Conservation (phyloP, 1,140 invertebrate genomes). For the Lerema accius region DNA sequence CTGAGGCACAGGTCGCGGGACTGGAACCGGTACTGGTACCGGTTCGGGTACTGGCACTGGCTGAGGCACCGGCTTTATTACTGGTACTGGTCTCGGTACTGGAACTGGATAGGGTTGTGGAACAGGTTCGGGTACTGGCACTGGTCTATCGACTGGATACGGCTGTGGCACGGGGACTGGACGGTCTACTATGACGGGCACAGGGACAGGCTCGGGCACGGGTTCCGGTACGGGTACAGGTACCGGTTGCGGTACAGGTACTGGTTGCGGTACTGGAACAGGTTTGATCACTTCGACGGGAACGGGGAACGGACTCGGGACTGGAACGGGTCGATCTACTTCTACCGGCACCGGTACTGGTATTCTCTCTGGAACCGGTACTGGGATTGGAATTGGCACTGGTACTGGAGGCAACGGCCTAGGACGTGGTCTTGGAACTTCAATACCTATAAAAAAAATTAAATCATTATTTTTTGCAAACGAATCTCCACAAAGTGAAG, state of each 20-base stretch:
- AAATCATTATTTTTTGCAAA: too few relatives aligned
- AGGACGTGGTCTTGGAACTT: too few relatives aligned
- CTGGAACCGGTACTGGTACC: background rate
- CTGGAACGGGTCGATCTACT: background rate
- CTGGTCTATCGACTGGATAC: background rate
- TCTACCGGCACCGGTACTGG: background rate
- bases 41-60: background rate
- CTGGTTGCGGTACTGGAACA: background rate
- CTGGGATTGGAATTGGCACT: background rate
- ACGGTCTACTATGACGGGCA: constrained; percentile 1
- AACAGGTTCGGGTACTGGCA: background rate
- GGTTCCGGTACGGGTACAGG: constrained; percentile 15
- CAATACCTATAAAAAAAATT: too few relatives aligned
- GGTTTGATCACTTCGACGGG: background rate
- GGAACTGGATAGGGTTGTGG: constrained; percentile 5
- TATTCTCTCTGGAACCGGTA: background rate
- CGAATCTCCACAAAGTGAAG: too few relatives aligned
- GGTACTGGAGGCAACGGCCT: too few relatives aligned
- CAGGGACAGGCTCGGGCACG: background rate
- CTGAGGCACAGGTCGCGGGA: background rate
- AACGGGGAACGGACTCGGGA: background rate
- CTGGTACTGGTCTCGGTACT: background rate
- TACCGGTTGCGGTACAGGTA: background rate
- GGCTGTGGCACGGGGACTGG: constrained; percentile 1
- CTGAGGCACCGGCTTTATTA: background rate